Conservation (phyloP, 2,113 vertebrate genomes). For the Tachysurus vachellii region DNA sequence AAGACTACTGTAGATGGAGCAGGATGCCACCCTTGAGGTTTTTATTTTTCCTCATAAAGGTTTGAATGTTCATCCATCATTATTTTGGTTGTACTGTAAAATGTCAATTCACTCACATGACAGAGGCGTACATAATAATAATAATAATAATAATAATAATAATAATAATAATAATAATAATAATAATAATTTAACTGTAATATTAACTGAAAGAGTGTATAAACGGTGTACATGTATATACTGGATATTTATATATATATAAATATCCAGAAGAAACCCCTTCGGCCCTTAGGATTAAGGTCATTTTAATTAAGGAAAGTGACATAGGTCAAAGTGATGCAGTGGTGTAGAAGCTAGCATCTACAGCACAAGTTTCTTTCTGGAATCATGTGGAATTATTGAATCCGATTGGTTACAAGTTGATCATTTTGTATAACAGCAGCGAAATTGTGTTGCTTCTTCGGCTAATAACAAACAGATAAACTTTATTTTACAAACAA, state of each 20-base stretch:
- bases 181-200: neutral
- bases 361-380: neutral
- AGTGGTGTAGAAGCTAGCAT: neutral
- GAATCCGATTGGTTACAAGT: neutral
- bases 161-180: no score
- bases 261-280: neutral
- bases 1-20: neutral
- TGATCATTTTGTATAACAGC: neutral
- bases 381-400: neutral
- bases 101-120: neutral
- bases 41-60: neutral
- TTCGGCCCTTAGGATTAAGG: neutral
- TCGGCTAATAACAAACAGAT: no score
- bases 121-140: neutral
- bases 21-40: neutral
- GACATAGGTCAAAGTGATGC: neutral
- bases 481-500: no score
- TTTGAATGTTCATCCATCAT: neutral
- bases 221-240: neutral
- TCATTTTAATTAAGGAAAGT: neutral
- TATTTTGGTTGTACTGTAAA: neutral
- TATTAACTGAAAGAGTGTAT: neutral
- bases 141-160: no score
- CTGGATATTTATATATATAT: no score
- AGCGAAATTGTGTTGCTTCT: no score